Conservation (phyloP, 2,888 invertebrate genomes). For the Ochropacha duplaris region DNA sequence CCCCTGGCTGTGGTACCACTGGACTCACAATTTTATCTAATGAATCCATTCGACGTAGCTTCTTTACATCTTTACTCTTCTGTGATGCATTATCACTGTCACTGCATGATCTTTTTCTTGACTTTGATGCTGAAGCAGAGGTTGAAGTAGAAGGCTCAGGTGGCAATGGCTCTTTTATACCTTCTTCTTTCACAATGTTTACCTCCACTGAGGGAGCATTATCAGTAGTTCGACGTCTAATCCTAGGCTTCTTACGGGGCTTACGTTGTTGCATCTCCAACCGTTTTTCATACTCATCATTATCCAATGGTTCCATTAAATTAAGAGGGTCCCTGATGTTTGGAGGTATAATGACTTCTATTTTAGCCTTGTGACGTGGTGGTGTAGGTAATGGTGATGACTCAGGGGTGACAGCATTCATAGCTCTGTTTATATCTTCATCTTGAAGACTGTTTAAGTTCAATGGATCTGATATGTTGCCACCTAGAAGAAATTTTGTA, state of each 20-base stretch:
- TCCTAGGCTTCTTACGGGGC: slow-evolving; percentile 87
- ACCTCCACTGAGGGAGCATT: slow-evolving; percentile 61
- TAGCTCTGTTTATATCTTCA: slow-evolving; percentile 89
- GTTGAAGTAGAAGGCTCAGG: slow-evolving; percentile 59
- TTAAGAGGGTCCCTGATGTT: slow-evolving; percentile 96
- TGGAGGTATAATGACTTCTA: slow-evolving; percentile 96
- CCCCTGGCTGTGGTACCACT: slow-evolving; percentile 94
- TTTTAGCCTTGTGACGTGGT: slow-evolving; percentile 89
- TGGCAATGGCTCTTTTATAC: slow-evolving; percentile 65
- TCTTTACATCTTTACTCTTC: slow-evolving; percentile 77
- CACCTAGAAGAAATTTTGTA: slow-evolving; percentile 96
- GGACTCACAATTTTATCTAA: slow-evolving; percentile 96
- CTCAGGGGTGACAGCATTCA: slow-evolving; percentile 95
- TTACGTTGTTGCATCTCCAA: slow-evolving; percentile 87
- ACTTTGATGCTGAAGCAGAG: slow-evolving; percentile 51
- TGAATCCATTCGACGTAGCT: slow-evolving; percentile 86
- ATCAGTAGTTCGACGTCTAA: slow-evolving; percentile 75
- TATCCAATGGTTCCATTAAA: slow-evolving; percentile 90
- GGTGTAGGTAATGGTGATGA: slow-evolving; percentile 95
- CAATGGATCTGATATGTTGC: slow-evolving; percentile 96
- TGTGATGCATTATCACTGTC: slow-evolving; percentile 82
- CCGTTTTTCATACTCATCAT: slow-evolving; percentile 91
- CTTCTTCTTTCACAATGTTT: slow-evolving; percentile 48
- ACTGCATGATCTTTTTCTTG: slow-evolving; percentile 77
- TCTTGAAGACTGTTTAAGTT: slow-evolving; percentile 96